Evolutionary conservation across 2,113 vertebrate species (phyloP).

Genomic region (Cisticola juncidis): DNA sequence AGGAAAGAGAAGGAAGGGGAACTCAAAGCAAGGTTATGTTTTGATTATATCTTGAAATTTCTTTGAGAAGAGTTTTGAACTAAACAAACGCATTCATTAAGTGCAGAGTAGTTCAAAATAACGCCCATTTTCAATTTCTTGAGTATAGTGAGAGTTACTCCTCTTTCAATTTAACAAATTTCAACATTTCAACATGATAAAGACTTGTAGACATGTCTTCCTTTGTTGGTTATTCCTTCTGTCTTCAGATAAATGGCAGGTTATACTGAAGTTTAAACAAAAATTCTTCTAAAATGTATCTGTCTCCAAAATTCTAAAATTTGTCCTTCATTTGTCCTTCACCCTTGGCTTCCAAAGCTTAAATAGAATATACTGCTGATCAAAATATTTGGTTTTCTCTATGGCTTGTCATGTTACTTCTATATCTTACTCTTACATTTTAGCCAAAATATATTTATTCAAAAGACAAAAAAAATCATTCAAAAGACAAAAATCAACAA

Average conservation of each 20-base stretch:
- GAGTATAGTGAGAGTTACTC: neutral
- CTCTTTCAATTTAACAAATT: neutral
- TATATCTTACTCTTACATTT: neutral
- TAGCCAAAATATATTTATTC: neutral
- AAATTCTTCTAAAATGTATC: neutral
- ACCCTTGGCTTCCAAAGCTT: neutral
- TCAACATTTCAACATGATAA: neutral
- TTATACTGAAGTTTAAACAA: neutral
- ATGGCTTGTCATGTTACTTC: neutral
- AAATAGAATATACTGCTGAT: neutral
- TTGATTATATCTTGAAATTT: neutral
- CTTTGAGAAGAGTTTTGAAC: neutral
- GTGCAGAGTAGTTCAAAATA: neutral
- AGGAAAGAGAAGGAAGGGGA: neutral
- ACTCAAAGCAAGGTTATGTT: neutral
- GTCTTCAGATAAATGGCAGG: neutral
- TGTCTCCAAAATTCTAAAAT: neutral
- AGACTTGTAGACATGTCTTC: neutral
- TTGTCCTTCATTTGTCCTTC: neutral
- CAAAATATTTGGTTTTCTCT: neutral
- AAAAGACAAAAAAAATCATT: neutral
- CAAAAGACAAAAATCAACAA: neutral
- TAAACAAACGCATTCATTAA: neutral
- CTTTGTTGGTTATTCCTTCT: neutral
- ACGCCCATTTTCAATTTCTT: neutral